These are phyloP conservation scores for Actinernus sp. DNA, from an alignment of 92 coral and sea anemone species.

Conservation along the genomic window DNA sequence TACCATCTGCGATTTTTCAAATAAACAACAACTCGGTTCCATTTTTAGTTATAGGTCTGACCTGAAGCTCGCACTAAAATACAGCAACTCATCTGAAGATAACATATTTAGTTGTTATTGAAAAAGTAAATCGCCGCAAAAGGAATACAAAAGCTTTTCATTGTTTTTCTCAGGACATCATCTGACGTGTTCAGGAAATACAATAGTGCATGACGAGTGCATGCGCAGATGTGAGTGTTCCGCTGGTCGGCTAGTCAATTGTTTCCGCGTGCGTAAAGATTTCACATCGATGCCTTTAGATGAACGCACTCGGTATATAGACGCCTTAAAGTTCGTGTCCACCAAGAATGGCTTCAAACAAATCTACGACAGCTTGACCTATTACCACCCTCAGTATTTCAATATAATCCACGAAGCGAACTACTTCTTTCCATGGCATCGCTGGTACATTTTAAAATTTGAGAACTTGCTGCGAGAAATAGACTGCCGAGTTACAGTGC, in stretches of 20 bases:
- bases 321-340: no score
- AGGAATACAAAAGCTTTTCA: no score
- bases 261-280: conserved; percentile 82
- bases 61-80: no score
- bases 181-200: neutral
- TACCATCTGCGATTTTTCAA: no score
- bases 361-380: conserved; percentile 62
- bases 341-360: conserved; percentile 67
- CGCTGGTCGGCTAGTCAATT: conserved; percentile 56
- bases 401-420: conserved; percentile 66
- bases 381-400: conserved; percentile 59
- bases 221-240: conserved; percentile 66
- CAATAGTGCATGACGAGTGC: conserved; percentile 63
- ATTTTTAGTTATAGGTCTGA: no score
- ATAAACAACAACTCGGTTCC: no score
- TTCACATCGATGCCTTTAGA: conserved; percentile 74
- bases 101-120: no score
- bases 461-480: conserved; percentile 83
- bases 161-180: no score
- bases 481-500: conserved; percentile 90
- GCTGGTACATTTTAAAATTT: conserved; percentile 83
- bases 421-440: conserved; percentile 97
- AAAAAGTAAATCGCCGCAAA: no score
- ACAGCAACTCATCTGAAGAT: no score
- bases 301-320: conserved; percentile 78